Base-by-base conservation (phyloP, 2,113 vertebrate genomes). In the Nothoprocta pentlandii region DNA sequence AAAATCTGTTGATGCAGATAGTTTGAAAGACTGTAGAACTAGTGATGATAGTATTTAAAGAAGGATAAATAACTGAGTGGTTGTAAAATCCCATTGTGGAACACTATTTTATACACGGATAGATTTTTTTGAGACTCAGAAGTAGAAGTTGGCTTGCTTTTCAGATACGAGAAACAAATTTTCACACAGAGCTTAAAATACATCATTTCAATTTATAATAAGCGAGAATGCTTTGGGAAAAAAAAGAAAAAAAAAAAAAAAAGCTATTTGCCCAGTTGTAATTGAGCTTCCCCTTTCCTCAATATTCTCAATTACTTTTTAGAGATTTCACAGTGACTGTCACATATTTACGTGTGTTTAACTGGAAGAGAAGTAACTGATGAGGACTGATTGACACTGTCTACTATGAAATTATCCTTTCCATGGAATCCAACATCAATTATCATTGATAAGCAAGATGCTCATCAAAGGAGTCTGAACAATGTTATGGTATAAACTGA, bases 361-460 rank as follows among this genome's bases (percentile, higher is more conserved):
- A 86, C 26, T 46, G 56, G n/a, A 92, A 32, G 81, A 90, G 78
- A 64, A 91, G 89, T 91, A 93, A 94, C 73, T 92, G 68, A 83
- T 12, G n/a, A 70, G 2, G 11, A 79, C 68, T 82, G 86, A 97
- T 88, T 93, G 91, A 95, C 96, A 96, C 11, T 73, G 74, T 75
- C 89, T 94, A 89, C 51, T 95, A 93, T 59, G 69, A 97, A 97
- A 97, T 96, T 92, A 94, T 4, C 90, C 96, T 97, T 96, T 97
- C 80, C 85, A 80, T 92, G 71, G 91, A 87, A 96, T 96, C 82
- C 96, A 97, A 30, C 69, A 92, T 94, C 80, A 94, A 94, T 97
- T 97, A 92, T 47, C 32, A 3, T 94, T 93, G 96, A 5, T 17
- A 8, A 28, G 88, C 30, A 21, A 53, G 78, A 83, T 80, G 71